Conservation (phyloP, 2,888 invertebrate genomes). For the Zelleria hepariella region DNA sequence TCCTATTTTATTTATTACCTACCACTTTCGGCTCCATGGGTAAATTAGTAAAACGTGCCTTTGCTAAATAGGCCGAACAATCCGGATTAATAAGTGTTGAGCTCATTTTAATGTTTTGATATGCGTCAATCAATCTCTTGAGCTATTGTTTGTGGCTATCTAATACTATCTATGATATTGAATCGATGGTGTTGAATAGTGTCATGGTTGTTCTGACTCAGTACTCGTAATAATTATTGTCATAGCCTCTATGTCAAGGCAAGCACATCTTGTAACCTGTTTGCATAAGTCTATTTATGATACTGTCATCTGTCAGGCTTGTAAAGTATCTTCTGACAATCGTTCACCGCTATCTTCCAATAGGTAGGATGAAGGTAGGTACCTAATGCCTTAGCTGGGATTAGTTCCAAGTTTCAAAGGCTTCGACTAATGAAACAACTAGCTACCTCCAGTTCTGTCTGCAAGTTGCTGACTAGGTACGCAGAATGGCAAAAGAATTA, state of each 20-base stretch:
- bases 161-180: conserved; percentile 21
- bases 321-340: too few relatives aligned
- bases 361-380: too few relatives aligned
- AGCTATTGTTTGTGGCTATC: conserved; percentile 10
- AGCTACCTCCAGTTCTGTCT: too few relatives aligned
- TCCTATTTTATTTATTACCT: conserved; percentile 4
- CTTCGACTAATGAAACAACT: too few relatives aligned
- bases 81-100: conserved; percentile 9
- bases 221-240: conserved; percentile 24
- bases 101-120: conserved; percentile 6
- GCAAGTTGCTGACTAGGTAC: conserved; percentile 8
- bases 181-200: conserved; percentile 28
- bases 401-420: too few relatives aligned
- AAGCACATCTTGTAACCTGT: conserved; percentile 36
- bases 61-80: conserved; percentile 5
- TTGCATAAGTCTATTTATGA: not conserved
- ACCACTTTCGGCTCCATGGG: not conserved
- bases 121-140: conserved; percentile 4
- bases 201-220: conserved; percentile 33
- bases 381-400: too few relatives aligned
- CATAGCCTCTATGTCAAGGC: conserved; percentile 50
- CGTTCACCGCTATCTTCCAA: too few relatives aligned
- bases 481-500: not conserved
- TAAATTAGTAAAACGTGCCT: not conserved
- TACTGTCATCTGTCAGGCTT: too few relatives aligned